Conservation (phyloP, 2,113 vertebrate species). For the Genyomyrus donnyi region DNA sequence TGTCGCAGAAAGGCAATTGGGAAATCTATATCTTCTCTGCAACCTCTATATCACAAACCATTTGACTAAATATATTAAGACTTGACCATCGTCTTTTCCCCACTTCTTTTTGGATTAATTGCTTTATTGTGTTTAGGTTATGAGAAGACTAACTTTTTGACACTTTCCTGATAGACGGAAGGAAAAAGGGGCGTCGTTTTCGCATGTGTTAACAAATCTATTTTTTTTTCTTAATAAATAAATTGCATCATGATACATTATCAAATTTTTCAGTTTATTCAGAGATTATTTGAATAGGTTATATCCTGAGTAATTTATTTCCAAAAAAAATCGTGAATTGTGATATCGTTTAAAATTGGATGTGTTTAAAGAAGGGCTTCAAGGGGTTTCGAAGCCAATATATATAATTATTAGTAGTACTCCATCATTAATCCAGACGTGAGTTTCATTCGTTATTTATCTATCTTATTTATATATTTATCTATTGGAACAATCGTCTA, state of each 20-base stretch:
- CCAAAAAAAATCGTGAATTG: not conserved
- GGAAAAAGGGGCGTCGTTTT: not conserved
- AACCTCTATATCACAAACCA: slow-evolving; percentile 66
- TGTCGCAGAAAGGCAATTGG: slow-evolving; percentile 40
- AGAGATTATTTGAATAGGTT: not conserved
- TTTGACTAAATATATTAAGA: slow-evolving; percentile 94
- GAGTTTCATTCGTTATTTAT: not conserved
- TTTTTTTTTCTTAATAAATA: not conserved
- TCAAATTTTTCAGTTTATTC: not conserved
- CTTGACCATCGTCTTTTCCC: slow-evolving; percentile 76
- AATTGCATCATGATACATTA: not conserved
- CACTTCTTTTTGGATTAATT: not conserved
- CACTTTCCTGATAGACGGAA: not conserved
- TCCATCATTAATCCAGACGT: not conserved
- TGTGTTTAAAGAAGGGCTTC: not conserved
- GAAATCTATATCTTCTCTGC: not conserved
- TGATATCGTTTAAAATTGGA: not conserved
- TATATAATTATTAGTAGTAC: not conserved
- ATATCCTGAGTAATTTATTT: not conserved
- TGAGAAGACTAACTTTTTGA: not conserved
- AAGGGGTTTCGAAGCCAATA: not conserved
- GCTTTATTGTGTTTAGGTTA: not conserved
- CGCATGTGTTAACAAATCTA: not conserved
- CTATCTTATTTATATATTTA: not conserved
- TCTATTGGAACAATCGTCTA: not conserved